These are phyloP conservation scores for Apostichopus parvimensis DNA, from an alignment of 35 echinoderm and acorn worm genomes.

Conservation along the genomic window DNA sequence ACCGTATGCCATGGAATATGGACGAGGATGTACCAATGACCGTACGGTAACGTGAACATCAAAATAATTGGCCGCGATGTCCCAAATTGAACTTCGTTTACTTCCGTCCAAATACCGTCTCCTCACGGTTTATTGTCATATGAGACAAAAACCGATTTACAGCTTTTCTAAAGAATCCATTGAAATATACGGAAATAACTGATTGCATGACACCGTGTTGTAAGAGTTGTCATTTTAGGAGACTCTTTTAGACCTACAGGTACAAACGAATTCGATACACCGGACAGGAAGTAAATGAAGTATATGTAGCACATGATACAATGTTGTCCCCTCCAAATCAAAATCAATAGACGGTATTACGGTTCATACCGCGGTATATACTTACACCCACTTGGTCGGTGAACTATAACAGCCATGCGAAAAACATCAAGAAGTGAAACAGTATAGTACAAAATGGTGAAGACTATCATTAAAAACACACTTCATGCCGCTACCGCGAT, in stretches of 20 bases:
- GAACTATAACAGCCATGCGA: slow-evolving; percentile 64
- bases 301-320: background rate
- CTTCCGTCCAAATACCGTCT: background rate
- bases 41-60: too few species aligned
- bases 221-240: too few species aligned
- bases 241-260: too few species aligned
- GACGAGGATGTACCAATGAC: background rate
- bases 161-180: too few species aligned
- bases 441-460: slow-evolving; percentile 49
- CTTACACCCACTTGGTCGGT: slow-evolving; percentile 69
- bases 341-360: background rate
- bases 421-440: slow-evolving; percentile 52
- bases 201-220: background rate
- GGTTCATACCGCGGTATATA: slow-evolving; percentile 10
- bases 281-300: slow-evolving; percentile 5
- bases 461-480: slow-evolving; percentile 30
- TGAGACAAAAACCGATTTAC: too few species aligned
- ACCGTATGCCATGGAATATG: background rate
- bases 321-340: background rate
- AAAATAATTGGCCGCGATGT: background rate
- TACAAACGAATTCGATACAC: too few species aligned
- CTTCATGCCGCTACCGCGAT: slow-evolving; percentile 44
- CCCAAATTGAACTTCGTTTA: background rate
- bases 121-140: too few species aligned
- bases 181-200: too few species aligned